These are phyloP conservation scores for Montipora capricornis DNA, from an alignment of 64 coral and sea anemone genomes.

Conservation along the genomic window DNA sequence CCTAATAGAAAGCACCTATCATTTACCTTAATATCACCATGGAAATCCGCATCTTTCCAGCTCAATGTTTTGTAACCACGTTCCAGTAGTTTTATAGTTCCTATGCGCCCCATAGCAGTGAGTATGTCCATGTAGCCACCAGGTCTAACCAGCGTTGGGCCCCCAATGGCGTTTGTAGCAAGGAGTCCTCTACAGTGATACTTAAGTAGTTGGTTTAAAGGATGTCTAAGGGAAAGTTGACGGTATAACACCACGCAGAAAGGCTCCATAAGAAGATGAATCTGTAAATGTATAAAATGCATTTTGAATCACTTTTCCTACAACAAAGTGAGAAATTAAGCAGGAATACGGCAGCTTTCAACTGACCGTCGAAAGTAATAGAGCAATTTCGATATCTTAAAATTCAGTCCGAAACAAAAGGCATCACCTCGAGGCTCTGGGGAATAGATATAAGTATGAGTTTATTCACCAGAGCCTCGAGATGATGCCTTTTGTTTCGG, in stretches of 20 bases:
- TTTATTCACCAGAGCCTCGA: too few relatives aligned
- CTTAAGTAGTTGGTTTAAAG: conserved; percentile 48
- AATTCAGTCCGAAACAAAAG: too few relatives aligned
- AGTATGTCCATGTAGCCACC: conserved; percentile 37
- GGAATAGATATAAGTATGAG: too few relatives aligned
- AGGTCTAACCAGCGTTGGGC: background rate
- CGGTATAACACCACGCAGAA: conserved; percentile 54
- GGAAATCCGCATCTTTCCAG: conserved; percentile 64
- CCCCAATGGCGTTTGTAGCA: conserved; percentile 51
- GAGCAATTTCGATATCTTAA: too few relatives aligned
- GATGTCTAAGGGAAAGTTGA: conserved; percentile 55
- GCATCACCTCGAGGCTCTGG: too few relatives aligned
- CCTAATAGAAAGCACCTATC: background rate
- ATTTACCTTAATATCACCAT: conserved; percentile 21
- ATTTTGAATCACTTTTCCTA: too few relatives aligned
- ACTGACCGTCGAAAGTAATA: too few relatives aligned
- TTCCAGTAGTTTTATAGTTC: conserved; percentile 24
- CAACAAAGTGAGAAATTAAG: too few relatives aligned
- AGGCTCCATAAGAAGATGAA: conserved; percentile 56
- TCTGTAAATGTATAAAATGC: background rate
- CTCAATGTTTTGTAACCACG: conserved; percentile 26
- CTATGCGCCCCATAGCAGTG: conserved; percentile 24
- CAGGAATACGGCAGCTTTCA: too few relatives aligned
- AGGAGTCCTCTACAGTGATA: conserved; percentile 65
- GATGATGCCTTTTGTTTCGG: too few relatives aligned